Evolutionary conservation across 2,888 invertebrate genomes (phyloP), one percentile per base, ranked within the genome.

Genomic region (Cheilosia soror): DNA sequence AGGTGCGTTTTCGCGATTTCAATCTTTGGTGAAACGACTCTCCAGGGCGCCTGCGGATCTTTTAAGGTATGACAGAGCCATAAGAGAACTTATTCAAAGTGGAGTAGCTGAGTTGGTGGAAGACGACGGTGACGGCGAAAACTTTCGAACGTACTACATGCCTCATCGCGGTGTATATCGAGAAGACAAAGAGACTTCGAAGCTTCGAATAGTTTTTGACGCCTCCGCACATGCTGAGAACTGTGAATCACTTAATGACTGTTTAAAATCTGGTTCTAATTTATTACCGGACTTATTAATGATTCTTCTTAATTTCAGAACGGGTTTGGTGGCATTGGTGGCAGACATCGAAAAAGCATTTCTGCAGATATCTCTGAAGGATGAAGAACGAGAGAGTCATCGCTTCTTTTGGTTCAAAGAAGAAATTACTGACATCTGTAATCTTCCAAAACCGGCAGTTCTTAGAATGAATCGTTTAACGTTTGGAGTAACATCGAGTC

Each of bases 261-360:
- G 15, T n/a, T 47, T 62, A 5, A 4, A 40, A 6, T 4, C 15
- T n/a, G 44, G 62, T 29, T n/a, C 20, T 20, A 20, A 20, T 20
- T 20, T 20, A 20, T 2, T 20, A 20, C 20, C 20, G 20, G 20
- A 20, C 33, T 63, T 44, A 63, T 11, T 20, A 33, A 20, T 1
- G 20, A 49, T 63, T 5, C 25, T 49, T n/a, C 49, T 63, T 33
- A 63, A 49, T 63, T 63, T 63, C 49, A 49, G 37, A 33, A 6
- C 37, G 9, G 49, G 37, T 25, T 37, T 3, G 7, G n/a, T 37
- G 11, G 60, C 33, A 42, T 20, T 71, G 20, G 60, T 71, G 20
- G 58, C 60, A 51, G 60, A 71, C 27, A 72, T 72, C 9, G 15
- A 47, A 51, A 71, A 25, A 27, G 69, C 69, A 11, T 69, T 69